A percentile compares a stretch with the other conserved stretches of the same genome.
Evolutionary conservation across 2,888 invertebrate species (phyloP).

Genomic region (Patella pellucida): DNA sequence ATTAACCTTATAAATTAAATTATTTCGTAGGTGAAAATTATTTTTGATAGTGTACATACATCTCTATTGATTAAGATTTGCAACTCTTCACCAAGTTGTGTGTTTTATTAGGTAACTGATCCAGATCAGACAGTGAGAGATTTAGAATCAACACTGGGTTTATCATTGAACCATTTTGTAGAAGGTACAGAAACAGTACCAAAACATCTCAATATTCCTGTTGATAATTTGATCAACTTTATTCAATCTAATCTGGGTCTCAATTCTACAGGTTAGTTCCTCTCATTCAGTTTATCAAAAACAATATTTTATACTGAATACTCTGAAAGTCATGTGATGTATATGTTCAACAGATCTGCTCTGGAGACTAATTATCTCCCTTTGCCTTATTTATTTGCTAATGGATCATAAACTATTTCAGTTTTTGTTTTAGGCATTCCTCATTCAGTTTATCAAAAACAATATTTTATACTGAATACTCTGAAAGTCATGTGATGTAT

Average conservation of each 20-base stretch:
- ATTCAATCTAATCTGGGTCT: slow-evolving; percentile 53
- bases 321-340: no score
- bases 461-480: no score
- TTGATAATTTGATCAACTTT: slow-evolving; percentile 52
- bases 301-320: no score
- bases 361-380: no score
- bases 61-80: neutral
- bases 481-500: no score
- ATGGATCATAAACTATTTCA: no score
- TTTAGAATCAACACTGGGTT: slow-evolving; percentile 48
- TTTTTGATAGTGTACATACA: neutral
- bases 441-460: no score
- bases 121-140: slow-evolving; percentile 53
- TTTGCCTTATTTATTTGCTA: no score
- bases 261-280: slow-evolving; percentile 52
- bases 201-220: slow-evolving; percentile 47
- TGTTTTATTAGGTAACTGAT: slow-evolving; percentile 39
- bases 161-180: slow-evolving; percentile 49
- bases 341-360: no score
- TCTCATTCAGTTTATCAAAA: neutral
- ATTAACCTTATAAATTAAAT: no score
- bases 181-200: slow-evolving; percentile 60
- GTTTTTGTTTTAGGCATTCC: no score
- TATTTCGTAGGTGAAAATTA: neutral
- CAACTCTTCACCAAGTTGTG: neutral